A percentile compares a stretch with the other conserved stretches of the same genome.
Conservation (phyloP, 92 coral and sea anemone species). For the Heteractis magnifica region DNA sequence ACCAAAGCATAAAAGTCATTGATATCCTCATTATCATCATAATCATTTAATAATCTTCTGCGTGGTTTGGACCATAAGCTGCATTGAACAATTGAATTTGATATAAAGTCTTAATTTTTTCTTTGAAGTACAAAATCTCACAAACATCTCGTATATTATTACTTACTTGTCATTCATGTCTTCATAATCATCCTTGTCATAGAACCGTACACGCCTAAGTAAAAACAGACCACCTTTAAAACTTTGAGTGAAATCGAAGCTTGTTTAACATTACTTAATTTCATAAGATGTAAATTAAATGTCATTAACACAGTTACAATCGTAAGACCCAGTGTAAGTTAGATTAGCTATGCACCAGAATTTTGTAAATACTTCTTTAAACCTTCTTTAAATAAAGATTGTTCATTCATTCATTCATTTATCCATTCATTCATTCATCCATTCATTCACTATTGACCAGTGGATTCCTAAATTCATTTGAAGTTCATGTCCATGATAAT, state of each 20-base stretch:
- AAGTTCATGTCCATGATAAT: too few relatives aligned
- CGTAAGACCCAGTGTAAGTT: too few relatives aligned
- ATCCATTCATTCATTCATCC: neutral
- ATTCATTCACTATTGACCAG: too few relatives aligned
- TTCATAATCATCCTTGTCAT: constrained; percentile 36
- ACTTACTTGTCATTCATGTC: neutral
- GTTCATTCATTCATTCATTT: neutral
- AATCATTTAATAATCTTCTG: constrained; percentile 51
- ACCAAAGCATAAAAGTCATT: constrained; percentile 38
- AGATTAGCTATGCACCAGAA: too few relatives aligned
- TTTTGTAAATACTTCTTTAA: too few relatives aligned
- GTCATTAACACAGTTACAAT: too few relatives aligned
- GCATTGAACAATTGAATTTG: neutral
- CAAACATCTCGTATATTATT: neutral
- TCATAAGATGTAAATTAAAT: too few relatives aligned
- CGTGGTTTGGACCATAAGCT: constrained; percentile 63
- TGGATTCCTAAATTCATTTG: too few relatives aligned
- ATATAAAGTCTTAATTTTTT: neutral
- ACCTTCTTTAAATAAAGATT: too few relatives aligned
- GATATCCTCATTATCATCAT: constrained; percentile 56
- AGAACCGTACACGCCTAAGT: constrained; percentile 58
- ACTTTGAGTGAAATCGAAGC: neutral
- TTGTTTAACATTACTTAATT: neutral
- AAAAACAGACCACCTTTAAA: neutral
- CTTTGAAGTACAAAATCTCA: too few relatives aligned